Evolutionary conservation across 2,113 vertebrate species (phyloP), one percentile per base, ranked within the genome.

Genomic region (Lasiurus cinereus): DNA sequence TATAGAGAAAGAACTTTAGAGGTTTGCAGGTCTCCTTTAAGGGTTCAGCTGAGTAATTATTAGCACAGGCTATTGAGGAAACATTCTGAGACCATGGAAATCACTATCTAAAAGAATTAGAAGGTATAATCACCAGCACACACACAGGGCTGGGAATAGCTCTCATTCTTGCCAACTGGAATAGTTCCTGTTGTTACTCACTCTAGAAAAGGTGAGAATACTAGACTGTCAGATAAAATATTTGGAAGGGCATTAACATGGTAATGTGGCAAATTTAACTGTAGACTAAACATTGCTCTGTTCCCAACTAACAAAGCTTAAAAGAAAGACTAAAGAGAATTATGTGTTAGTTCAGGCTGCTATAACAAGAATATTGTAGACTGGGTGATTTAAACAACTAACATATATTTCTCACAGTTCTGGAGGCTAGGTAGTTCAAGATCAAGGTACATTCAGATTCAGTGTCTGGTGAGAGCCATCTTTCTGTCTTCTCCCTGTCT

Each of bases 151-250:
- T 36, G 31, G 50, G n/a, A 54, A 43, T 18, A 36, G 66, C 77
- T 84, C 4, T 18, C 76, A 9, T 70, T 87, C 24, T 83, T 67
- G 70, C 2, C 22, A 93, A 13, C 21, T 79, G 66, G 8, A 91
- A 50, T 56, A 73, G 15, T 72, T 88, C 5, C 21, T 79, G 8
- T 73, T 43, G n/a, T 43, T 73, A 82, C 27, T 82, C 54, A 87
- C 39, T 64, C 91, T 62, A 88, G 39, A 86, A 83, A 90, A 91
- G 73, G 13, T 90, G 14, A 87, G 56, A 83, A 22, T n/a, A n/a
- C 11, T 39, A 83, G n/a, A n/a, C 70, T 31, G 87, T 43, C 4
- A 7, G 27, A 16, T 56, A 64, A 27, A 77, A 10, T 80, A 50
- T 48, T 83, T 24, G 67, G 18, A 33, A 76, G 29, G n/a, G 12